These are phyloP conservation scores for Solenodon paradoxus DNA, from an alignment of 2,113 vertebrate genomes.

Conservation along the genomic window DNA sequence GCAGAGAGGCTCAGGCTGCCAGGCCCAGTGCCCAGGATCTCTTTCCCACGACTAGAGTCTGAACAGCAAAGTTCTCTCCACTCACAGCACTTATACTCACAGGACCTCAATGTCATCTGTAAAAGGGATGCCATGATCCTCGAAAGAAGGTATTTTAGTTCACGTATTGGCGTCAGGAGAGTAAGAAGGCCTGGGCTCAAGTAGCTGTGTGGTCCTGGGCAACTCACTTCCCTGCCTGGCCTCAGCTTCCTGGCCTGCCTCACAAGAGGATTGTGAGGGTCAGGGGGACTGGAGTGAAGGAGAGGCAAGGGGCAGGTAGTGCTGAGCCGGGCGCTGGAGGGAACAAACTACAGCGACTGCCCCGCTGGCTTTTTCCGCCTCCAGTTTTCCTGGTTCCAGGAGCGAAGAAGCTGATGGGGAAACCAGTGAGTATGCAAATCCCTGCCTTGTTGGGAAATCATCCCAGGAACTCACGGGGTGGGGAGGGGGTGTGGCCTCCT, in stretches of 20 bases:
- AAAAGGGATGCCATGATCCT: neutral
- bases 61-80: neutral
- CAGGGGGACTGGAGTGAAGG: neutral
- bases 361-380: neutral
- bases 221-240: neutral
- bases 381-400: slow-evolving; percentile 62
- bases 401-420: slow-evolving; percentile 26
- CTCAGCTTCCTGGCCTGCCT: neutral
- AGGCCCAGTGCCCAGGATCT: neutral
- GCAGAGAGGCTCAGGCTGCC: slow-evolving; percentile 21
- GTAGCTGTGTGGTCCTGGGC: neutral
- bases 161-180: neutral
- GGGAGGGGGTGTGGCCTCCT: neutral
- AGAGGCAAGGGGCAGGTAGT: neutral
- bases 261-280: neutral
- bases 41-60: neutral
- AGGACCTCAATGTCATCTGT: neutral
- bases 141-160: neutral
- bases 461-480: neutral
- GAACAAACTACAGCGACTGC: neutral
- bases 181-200: neutral
- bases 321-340: neutral
- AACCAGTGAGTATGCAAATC: slow-evolving; percentile 72
- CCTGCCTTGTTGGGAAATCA: slow-evolving; percentile 55
- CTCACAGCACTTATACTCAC: neutral